These are phyloP conservation scores for Athripsodes cinereus DNA, from an alignment of 2,888 invertebrate genomes.

Conservation along the genomic window DNA sequence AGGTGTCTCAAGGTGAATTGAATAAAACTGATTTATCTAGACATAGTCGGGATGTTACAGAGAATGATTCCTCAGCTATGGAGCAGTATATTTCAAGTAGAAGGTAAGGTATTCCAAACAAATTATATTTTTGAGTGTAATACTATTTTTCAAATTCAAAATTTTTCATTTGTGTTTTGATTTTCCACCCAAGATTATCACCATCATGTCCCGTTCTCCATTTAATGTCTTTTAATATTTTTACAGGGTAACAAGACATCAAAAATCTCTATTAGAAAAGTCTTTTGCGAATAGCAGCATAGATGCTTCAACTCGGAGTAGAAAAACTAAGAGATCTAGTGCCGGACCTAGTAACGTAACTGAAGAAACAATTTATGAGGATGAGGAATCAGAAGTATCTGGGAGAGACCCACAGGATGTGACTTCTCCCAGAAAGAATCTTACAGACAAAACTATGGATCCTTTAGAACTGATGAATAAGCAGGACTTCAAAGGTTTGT, in stretches of 20 bases:
- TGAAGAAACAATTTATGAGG: constrained; percentile 13
- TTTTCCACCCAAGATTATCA: too few relatives aligned
- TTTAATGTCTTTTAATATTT: not conserved
- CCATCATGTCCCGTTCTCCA: too few relatives aligned
- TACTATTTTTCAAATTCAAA: too few relatives aligned
- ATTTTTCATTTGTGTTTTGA: too few relatives aligned
- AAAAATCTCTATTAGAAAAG: constrained; percentile 41
- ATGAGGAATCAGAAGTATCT: constrained; percentile 14
- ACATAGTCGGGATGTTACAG: constrained; percentile 20
- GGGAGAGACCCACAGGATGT: not conserved
- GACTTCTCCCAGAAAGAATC: constrained; percentile 4
- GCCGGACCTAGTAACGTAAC: constrained; percentile 5
- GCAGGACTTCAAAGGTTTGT: constrained; percentile 43
- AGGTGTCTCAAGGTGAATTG: constrained; percentile 34
- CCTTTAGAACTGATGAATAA: constrained; percentile 45
- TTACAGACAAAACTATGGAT: constrained; percentile 41
- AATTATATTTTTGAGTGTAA: too few relatives aligned
- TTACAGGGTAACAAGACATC: constrained; percentile 45
- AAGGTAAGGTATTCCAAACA: constrained; percentile 33
- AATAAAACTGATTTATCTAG: constrained; percentile 30
- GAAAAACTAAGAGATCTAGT: not conserved
- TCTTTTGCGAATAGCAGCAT: constrained; percentile 28
- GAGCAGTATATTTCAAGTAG: constrained; percentile 37
- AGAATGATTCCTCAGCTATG: constrained; percentile 26
- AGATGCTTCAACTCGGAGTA: not conserved